Conservation (phyloP, 2,113 vertebrate species). For the Bujurquina vittata region DNA sequence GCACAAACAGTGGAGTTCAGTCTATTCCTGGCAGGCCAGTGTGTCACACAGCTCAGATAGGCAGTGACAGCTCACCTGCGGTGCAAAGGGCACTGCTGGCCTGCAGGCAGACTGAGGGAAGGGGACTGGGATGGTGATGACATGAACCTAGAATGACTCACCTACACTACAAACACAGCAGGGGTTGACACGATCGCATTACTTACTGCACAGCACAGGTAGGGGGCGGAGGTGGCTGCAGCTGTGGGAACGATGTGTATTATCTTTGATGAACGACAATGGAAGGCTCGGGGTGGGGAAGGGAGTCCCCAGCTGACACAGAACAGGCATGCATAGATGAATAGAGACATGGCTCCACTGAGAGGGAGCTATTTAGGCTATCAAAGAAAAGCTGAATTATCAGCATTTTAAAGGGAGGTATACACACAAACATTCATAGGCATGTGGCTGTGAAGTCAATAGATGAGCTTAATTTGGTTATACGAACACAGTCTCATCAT, state of each 20-base stretch:
- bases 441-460: not conserved
- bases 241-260: not conserved
- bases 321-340: constrained; percentile 23
- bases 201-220: constrained; percentile 52
- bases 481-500: not conserved
- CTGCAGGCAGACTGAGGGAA: constrained; percentile 41
- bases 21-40: constrained; percentile 49
- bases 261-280: constrained; percentile 36
- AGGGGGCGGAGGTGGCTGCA: constrained; percentile 22
- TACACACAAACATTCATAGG: not conserved
- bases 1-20: constrained; percentile 39
- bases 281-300: not conserved
- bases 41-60: constrained; percentile 59
- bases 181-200: constrained; percentile 59
- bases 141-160: constrained; percentile 53
- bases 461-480: not conserved
- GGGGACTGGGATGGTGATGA: not conserved
- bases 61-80: constrained; percentile 74
- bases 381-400: not conserved
- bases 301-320: not conserved
- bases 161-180: constrained; percentile 42
- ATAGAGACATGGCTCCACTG: constrained; percentile 23
- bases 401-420: not conserved
- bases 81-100: constrained; percentile 66
- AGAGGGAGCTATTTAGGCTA: constrained; percentile 15